A percentile compares a stretch with the other conserved stretches of the same genome.
phyloP scores from a whole-genome alignment of 2,113 vertebrate genomes.

The Leptobrachium leishanense region DNA sequence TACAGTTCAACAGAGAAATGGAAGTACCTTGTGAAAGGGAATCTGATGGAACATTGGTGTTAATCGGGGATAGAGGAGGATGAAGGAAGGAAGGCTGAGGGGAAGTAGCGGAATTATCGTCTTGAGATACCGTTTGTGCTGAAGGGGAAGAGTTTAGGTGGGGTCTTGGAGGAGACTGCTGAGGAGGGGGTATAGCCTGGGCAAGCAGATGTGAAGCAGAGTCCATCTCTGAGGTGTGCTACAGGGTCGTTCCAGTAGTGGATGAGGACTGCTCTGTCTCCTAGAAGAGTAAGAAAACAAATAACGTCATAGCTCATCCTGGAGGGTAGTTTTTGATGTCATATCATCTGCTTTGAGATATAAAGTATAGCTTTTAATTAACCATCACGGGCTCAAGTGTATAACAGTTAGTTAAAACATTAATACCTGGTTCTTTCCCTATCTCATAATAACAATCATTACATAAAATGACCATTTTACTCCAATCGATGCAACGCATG shows the following conservation, averaged over 20 bases:
- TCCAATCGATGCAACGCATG: no score
- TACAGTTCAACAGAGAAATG: conserved; percentile 1
- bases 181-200: conserved; percentile 14
- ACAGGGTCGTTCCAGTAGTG: conserved; percentile 5
- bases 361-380: no score
- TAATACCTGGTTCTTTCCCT: no score
- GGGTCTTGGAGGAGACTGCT: conserved; percentile 10
- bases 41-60: conserved; percentile 11
- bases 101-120: conserved; percentile 3
- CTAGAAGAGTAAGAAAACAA: not conserved
- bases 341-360: no score
- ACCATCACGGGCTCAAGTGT: no score
- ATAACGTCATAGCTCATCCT: no score
- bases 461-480: no score
- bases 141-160: conserved; percentile 10
- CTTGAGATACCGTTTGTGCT: conserved; percentile 24
- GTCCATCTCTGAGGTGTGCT: conserved; percentile 34
- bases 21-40: not conserved
- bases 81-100: conserved; percentile 16
- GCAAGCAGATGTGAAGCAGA: conserved; percentile 14
- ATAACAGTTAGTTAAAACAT: no score
- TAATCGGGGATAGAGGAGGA: conserved; percentile 6
- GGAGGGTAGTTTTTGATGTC: no score
- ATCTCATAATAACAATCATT: no score
- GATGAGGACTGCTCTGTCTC: conserved; percentile 21